These are phyloP conservation scores for Drosophila atroscutellata DNA, from an alignment of 2,888 invertebrate genomes.

Conservation along the genomic window DNA sequence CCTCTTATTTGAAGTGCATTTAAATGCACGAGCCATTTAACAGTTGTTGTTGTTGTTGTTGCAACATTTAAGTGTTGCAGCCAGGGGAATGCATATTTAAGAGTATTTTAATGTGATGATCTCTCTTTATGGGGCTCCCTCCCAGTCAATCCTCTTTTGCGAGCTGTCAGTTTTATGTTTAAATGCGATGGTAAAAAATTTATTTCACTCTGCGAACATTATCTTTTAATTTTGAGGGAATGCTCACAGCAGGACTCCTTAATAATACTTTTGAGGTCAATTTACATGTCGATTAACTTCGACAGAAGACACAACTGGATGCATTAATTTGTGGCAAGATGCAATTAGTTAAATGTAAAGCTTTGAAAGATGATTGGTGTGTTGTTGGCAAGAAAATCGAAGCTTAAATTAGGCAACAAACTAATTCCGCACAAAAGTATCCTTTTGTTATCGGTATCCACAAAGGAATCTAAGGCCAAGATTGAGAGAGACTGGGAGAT, in stretches of 20 bases:
- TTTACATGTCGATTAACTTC: not conserved
- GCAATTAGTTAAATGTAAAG: not conserved
- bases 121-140: not conserved
- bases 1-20: conserved; percentile 27
- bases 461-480: not conserved
- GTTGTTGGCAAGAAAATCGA: not conserved
- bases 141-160: not conserved
- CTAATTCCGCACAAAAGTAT: accelerated
- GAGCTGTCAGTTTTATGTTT: not conserved
- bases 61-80: conserved; percentile 29
- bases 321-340: not conserved
- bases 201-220: not conserved
- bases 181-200: not conserved
- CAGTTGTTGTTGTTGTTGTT: conserved; percentile 15
- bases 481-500: not conserved
- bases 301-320: not conserved
- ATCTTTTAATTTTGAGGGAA: not conserved
- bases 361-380: not conserved
- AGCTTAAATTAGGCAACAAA: not conserved
- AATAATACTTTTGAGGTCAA: not conserved
- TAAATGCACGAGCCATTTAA: conserved; percentile 64
- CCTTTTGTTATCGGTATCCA: too few relatives aligned
- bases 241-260: not conserved
- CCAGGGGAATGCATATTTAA: conserved; percentile 18
- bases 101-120: conserved; percentile 21